Evolutionary conservation across 1,140 invertebrate species (phyloP).

Genomic region (Venustaconcha ellipsiformis): DNA sequence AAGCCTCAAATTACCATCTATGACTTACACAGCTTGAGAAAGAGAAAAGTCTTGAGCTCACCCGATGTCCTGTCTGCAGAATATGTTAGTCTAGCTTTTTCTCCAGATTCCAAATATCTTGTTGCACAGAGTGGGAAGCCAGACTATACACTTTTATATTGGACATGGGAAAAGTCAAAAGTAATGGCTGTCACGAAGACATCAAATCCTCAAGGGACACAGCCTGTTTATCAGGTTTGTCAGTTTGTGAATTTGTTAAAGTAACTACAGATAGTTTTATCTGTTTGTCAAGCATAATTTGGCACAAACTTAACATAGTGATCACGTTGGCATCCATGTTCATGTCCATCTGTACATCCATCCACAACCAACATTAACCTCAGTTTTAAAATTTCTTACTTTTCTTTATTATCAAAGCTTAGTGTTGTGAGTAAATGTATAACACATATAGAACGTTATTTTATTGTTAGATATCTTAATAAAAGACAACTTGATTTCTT

Average conservation of each 20-base stretch:
- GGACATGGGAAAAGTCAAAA: slow-evolving; percentile 87
- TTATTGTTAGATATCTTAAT: too few relatives aligned
- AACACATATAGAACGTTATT: too few relatives aligned
- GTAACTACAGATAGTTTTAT: not conserved
- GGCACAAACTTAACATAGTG: not conserved
- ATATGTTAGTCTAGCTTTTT: slow-evolving; percentile 82
- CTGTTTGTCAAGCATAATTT: not conserved
- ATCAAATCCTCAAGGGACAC: slow-evolving; percentile 68
- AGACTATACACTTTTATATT: slow-evolving; percentile 84
- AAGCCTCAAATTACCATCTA: slow-evolving; percentile 70
- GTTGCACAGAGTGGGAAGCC: slow-evolving; percentile 83
- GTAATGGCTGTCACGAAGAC: slow-evolving; percentile 81
- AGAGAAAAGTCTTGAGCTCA: slow-evolving; percentile 67
- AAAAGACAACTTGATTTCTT: too few relatives aligned
- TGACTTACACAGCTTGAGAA: slow-evolving; percentile 69
- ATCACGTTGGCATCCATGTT: not conserved
- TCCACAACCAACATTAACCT: too few relatives aligned
- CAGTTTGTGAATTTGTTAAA: not conserved
- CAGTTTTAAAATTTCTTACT: too few relatives aligned
- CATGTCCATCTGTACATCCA: not conserved
- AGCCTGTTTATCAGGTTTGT: slow-evolving; percentile 68
- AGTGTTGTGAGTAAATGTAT: too few relatives aligned
- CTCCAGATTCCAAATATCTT: slow-evolving; percentile 82
- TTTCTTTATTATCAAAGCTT: too few relatives aligned
- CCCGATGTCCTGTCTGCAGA: slow-evolving; percentile 69